Evolutionary conservation across 2,113 vertebrate genomes (phyloP).

Genomic region (Stercorarius parasiticus): DNA sequence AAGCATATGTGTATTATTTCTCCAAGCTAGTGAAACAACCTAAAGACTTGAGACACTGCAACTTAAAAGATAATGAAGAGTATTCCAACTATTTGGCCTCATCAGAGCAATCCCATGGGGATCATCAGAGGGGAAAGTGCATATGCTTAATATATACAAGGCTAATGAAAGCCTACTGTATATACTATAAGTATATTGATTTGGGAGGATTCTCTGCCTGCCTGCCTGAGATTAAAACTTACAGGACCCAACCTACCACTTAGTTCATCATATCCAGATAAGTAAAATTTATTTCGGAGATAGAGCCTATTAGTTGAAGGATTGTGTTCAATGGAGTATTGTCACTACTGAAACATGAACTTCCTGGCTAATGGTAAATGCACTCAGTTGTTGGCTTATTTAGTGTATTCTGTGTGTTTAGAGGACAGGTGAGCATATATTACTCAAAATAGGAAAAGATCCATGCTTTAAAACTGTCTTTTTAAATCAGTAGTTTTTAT

Average conservation of each 20-base stretch:
- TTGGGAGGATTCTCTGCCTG: not conserved
- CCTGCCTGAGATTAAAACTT: not conserved
- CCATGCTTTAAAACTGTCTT: not conserved
- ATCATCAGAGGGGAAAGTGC: not conserved
- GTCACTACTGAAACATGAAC: not conserved
- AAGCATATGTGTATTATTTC: not conserved
- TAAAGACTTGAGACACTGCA: not conserved
- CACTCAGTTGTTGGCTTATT: not conserved
- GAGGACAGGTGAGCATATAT: not conserved
- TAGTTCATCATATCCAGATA: not conserved
- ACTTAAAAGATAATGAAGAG: not conserved
- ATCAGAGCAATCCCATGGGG: not conserved
- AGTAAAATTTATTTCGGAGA: not conserved
- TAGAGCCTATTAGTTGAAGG: not conserved
- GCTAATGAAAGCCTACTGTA: not conserved
- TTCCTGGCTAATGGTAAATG: not conserved
- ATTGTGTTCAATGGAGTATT: not conserved
- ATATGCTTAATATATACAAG: not conserved
- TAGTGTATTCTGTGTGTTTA: not conserved
- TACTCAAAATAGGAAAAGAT: not conserved
- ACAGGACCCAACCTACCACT: not conserved
- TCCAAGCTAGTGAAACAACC: not conserved
- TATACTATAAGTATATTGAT: not conserved
- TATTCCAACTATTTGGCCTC: not conserved
- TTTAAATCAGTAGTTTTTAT: not conserved